Evolutionary conservation across 2,113 vertebrate genomes (phyloP).

Genomic region (Castor canadensis): DNA sequence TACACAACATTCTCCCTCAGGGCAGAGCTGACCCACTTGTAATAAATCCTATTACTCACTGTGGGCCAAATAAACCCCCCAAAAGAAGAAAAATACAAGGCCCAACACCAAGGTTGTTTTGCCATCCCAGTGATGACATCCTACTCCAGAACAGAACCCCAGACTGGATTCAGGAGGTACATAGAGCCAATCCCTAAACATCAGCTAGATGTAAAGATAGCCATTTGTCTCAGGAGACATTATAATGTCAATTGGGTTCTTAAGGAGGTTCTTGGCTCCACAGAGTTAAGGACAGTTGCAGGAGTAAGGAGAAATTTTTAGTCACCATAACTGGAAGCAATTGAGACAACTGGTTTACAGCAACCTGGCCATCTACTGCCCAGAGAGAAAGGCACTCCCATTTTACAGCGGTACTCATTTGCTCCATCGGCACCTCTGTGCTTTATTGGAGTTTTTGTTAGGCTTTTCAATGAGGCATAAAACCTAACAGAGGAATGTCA

Average conservation of each 20-base stretch:
- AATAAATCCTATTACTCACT: neutral
- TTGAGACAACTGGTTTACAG: neutral
- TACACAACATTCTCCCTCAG: neutral
- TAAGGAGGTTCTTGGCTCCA: neutral
- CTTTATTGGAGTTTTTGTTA: neutral
- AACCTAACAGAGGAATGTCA: neutral
- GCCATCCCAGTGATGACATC: neutral
- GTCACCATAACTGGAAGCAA: neutral
- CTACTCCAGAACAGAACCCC: neutral
- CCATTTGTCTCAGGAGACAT: neutral
- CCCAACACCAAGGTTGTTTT: neutral
- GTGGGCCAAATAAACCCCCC: neutral
- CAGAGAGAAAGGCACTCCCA: neutral
- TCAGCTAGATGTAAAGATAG: neutral
- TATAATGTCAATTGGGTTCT: neutral
- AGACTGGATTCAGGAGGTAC: neutral
- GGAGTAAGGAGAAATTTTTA: neutral
- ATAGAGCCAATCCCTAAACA: accelerated
- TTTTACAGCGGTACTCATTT: neutral
- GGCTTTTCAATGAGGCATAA: slow-evolving; percentile 31
- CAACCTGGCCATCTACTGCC: neutral
- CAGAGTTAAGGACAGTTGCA: neutral
- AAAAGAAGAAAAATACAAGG: neutral
- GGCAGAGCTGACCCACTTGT: neutral
- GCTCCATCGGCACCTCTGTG: neutral